Evolutionary conservation across 2,888 invertebrate genomes (phyloP).

Genomic region (Caenorhabditis uteleia): DNA sequence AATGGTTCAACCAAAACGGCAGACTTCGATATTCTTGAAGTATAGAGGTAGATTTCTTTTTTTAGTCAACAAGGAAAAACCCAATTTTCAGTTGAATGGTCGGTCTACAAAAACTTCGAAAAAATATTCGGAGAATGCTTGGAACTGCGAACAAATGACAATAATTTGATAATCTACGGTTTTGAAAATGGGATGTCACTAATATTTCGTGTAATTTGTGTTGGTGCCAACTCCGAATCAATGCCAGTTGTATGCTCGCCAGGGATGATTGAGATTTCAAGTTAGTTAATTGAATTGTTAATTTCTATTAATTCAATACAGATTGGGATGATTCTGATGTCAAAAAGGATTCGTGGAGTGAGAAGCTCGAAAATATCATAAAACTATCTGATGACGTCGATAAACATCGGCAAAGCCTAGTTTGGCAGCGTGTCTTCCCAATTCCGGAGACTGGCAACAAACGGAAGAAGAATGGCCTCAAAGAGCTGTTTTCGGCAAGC

Average conservation of each 20-base stretch:
- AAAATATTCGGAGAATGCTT: conserved; percentile 75
- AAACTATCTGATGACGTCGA: conserved; percentile 57
- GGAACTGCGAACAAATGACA: conserved; percentile 17
- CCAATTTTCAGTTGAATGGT: conserved; percentile 86
- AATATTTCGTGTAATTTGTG: conserved; percentile 85
- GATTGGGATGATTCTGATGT: conserved; percentile 60
- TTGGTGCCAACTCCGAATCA: conserved; percentile 91
- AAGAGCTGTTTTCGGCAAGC: conserved; percentile 91
- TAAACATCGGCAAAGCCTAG: conserved; percentile 55
- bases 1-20: conserved; percentile 27
- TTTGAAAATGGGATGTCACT: conserved; percentile 30
- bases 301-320: conserved; percentile 8
- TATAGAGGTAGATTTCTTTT: conserved; percentile 53
- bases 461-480: conserved; percentile 75
- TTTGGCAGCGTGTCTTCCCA: conserved; percentile 65
- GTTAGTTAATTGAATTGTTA: conserved; percentile 68
- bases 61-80: too few relatives aligned
- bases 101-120: conserved; percentile 83
- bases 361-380: conserved; percentile 39
- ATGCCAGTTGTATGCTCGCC: conserved; percentile 81
- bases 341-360: conserved; percentile 41
- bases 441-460: conserved; percentile 36
- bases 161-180: conserved; percentile 16
- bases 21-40: conserved; percentile 43
- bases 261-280: conserved; percentile 80